Evolutionary conservation across 2,888 invertebrate genomes (phyloP).

Genomic region (Poecilus cupreus): DNA sequence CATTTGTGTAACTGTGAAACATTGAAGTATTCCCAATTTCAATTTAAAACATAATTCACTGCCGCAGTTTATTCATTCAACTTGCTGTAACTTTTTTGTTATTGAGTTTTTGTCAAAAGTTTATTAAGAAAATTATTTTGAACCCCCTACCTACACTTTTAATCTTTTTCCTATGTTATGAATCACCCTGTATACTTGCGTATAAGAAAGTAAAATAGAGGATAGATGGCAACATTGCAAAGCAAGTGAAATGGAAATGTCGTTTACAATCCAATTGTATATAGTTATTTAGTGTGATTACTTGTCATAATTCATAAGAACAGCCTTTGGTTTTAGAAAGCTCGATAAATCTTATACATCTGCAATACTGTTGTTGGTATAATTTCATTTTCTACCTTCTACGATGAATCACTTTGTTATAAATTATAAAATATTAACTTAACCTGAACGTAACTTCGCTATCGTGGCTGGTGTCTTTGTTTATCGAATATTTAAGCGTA

Average conservation of each 20-base stretch:
- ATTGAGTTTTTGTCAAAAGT: too few relatives aligned
- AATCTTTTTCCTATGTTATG: too few relatives aligned
- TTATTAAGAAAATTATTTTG: too few relatives aligned
- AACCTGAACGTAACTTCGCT: neutral
- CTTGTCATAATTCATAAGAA: neutral
- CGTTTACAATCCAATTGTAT: neutral
- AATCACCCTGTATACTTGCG: too few relatives aligned
- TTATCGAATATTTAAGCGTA: neutral
- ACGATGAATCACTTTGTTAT: neutral
- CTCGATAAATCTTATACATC: slow-evolving; percentile 17
- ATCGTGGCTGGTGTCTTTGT: neutral
- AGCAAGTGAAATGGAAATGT: neutral
- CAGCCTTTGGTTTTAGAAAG: slow-evolving; percentile 7
- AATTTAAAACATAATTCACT: too few relatives aligned
- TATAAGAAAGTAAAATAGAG: too few relatives aligned
- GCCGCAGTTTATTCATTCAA: too few relatives aligned
- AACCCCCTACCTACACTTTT: too few relatives aligned
- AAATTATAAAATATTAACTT: neutral
- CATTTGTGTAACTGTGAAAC: too few relatives aligned
- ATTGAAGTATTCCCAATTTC: too few relatives aligned
- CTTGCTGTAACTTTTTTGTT: too few relatives aligned
- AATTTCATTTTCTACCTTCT: neutral
- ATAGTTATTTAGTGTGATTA: slow-evolving; percentile 13
- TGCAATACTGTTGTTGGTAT: neutral
- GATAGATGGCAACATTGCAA: too few relatives aligned